These are phyloP conservation scores for Malurus leucopterus DNA, from an alignment of 2,797 vertebrate species.

Conservation along the genomic window DNA sequence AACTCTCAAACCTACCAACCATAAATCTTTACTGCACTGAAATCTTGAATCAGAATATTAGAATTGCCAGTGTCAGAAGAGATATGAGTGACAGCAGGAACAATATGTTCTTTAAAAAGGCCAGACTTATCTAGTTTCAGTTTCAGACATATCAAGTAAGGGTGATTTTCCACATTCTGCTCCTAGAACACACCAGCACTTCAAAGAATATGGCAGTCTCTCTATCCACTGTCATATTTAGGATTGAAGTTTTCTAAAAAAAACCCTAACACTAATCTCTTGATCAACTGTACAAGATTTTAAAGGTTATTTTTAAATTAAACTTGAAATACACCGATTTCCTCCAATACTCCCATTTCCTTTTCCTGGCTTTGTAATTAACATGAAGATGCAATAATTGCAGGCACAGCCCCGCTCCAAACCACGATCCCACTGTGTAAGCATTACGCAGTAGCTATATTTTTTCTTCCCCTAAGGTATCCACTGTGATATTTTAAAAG, in stretches of 20 bases:
- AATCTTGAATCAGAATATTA: background rate
- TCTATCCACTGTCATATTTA: background rate
- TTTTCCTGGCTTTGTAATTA: slow-evolving; percentile 7
- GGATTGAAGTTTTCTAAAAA: background rate
- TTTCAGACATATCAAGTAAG: background rate
- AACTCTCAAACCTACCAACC: background rate
- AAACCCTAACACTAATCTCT: background rate
- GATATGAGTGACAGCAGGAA: background rate
- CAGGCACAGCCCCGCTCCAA: background rate
- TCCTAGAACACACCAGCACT: background rate
- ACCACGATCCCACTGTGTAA: background rate
- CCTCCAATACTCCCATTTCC: background rate
- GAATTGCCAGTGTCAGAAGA: background rate
- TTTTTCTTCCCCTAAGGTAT: background rate
- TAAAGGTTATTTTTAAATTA: background rate
- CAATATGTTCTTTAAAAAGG: background rate
- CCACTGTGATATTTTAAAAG: background rate
- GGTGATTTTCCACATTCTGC: background rate
- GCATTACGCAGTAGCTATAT: background rate
- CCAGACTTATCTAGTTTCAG: background rate
- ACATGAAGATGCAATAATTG: background rate
- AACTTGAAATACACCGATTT: slow-evolving; percentile 1
- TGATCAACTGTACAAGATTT: background rate
- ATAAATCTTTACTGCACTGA: background rate
- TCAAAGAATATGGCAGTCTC: background rate